Evolutionary conservation across 2,888 invertebrate genomes (phyloP).

Genomic region (Augochlorella aurata): DNA sequence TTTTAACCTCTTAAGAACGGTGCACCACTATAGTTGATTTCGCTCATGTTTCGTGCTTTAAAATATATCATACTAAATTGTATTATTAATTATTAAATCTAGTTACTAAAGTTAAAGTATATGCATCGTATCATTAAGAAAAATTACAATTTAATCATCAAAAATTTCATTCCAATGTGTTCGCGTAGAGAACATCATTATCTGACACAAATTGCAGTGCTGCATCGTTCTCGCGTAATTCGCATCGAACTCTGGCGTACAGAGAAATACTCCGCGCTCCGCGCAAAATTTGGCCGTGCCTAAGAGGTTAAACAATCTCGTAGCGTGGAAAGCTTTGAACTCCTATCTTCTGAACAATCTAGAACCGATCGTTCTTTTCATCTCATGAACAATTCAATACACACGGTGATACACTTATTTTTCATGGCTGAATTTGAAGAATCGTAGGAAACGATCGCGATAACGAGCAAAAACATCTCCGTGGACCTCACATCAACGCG

Average conservation of each 20-base stretch:
- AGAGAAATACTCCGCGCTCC: no score
- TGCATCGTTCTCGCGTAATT: conserved; percentile 3
- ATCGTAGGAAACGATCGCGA: neutral
- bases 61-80: no score
- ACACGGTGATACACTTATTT: neutral
- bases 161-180: conserved; percentile 37
- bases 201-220: conserved; percentile 33
- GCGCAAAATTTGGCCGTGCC: neutral
- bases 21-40: no score
- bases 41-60: no score
- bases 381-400: neutral
- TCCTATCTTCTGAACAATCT: neutral
- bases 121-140: no score
- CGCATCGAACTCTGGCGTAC: neutral
- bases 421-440: neutral
- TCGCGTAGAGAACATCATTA: conserved; percentile 38
- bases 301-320: neutral
- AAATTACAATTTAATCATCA: no score
- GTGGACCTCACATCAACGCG: conserved; percentile 23
- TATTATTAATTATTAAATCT: no score
- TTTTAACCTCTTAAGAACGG: no score
- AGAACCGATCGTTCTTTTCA: neutral
- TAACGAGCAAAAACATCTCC: conserved; percentile 1
- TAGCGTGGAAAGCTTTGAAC: neutral
- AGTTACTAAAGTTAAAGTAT: no score